Conservation (phyloP, 1,140 invertebrate species). For the Dreissena rostriformis region DNA sequence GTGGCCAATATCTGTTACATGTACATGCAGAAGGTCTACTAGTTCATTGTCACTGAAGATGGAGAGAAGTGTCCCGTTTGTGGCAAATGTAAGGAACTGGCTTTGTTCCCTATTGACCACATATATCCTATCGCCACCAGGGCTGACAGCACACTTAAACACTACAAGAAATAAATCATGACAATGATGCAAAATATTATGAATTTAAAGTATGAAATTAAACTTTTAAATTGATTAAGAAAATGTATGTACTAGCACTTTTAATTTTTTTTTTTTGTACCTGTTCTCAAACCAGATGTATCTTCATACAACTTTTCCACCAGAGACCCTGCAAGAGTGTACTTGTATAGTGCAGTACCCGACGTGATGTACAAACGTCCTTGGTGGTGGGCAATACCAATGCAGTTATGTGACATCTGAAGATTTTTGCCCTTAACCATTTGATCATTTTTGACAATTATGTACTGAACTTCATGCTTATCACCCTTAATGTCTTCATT, state of each 20-base stretch:
- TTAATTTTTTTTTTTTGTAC: too few relatives aligned
- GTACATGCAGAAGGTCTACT: not conserved
- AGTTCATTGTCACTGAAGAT: not conserved
- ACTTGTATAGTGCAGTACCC: not conserved
- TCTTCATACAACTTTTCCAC: not conserved
- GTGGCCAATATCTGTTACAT: not conserved
- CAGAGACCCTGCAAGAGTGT: not conserved
- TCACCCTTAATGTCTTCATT: too few relatives aligned
- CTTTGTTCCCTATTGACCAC: not conserved
- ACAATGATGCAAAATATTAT: too few relatives aligned
- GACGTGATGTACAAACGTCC: not conserved
- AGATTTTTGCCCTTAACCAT: too few relatives aligned
- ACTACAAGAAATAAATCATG: not conserved
- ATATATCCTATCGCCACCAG: not conserved
- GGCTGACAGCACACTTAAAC: not conserved
- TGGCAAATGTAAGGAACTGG: not conserved
- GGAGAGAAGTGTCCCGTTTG: not conserved
- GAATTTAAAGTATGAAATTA: too few relatives aligned
- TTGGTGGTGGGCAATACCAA: not conserved
- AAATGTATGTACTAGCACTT: too few relatives aligned
- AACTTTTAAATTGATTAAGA: too few relatives aligned
- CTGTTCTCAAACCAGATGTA: not conserved
- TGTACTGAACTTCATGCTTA: too few relatives aligned
- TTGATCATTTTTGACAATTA: too few relatives aligned
- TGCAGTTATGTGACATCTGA: conserved; percentile 1